A percentile compares a stretch with the other conserved stretches of the same genome.
Evolutionary conservation across 2,888 invertebrate species (phyloP).

Genomic region (Coecobrya sp.): DNA sequence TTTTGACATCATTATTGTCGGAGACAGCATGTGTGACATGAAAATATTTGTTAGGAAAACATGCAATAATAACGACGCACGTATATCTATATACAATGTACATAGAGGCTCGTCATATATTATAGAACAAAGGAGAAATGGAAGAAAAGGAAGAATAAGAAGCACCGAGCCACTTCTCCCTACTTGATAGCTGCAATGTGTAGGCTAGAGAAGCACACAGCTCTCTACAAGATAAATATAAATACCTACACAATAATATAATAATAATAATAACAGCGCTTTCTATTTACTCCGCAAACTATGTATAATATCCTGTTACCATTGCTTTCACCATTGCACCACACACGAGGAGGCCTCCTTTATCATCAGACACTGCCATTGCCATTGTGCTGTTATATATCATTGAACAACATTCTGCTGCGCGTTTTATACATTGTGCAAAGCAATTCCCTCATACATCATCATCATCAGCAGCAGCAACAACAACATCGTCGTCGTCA

Average conservation of each 20-base stretch:
- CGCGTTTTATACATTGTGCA: conserved; percentile 26
- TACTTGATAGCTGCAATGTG: neutral
- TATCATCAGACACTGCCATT: conserved; percentile 13
- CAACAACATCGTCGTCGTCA: neutral
- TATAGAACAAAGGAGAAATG: conserved; percentile 13
- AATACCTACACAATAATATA: neutral
- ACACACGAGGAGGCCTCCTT: conserved; percentile 49
- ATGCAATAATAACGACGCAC: conserved; percentile 67
- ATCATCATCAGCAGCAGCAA: neutral
- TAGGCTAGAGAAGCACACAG: neutral
- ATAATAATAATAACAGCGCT: conserved; percentile 26
- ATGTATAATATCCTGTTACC: conserved; percentile 14
- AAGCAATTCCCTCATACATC: conserved; percentile 13
- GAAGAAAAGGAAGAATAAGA: neutral
- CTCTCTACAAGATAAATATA: conserved; percentile 26
- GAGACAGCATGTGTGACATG: conserved; percentile 81
- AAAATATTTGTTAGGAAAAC: conserved; percentile 80
- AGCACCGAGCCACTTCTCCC: neutral
- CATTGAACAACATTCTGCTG: conserved; percentile 33
- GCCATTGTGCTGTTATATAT: conserved; percentile 28
- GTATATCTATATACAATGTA: neutral
- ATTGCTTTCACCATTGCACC: conserved; percentile 15
- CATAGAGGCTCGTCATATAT: conserved; percentile 17
- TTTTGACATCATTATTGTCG: conserved; percentile 82
- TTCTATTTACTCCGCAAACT: conserved; percentile 15